A percentile compares a stretch with the other conserved stretches of the same genome.
Evolutionary conservation across 2,113 vertebrate species (phyloP).

Genomic region (Takifugu bimaculatus): DNA sequence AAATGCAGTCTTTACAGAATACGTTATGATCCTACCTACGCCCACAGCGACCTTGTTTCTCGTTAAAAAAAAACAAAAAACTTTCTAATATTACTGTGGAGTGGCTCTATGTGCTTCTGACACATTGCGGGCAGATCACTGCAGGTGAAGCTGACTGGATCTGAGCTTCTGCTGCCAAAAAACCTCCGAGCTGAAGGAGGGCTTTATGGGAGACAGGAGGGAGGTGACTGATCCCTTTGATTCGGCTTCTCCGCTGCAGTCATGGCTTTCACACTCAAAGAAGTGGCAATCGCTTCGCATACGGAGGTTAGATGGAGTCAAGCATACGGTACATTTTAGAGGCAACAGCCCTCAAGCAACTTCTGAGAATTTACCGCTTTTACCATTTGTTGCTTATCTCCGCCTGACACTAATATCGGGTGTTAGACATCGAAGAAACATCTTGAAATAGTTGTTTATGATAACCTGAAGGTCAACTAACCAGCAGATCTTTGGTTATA

Average conservation of each 20-base stretch:
- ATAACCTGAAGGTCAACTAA: too few relatives aligned
- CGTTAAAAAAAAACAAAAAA: too few relatives aligned
- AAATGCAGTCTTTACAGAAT: too few relatives aligned
- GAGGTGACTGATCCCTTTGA: slow-evolving; percentile 16
- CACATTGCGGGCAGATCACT: slow-evolving; percentile 42
- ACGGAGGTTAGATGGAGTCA: slow-evolving; percentile 49
- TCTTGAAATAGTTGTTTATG: too few relatives aligned
- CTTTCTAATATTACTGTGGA: too few relatives aligned
- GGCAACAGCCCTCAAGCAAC: slow-evolving; percentile 6
- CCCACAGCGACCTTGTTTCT: too few relatives aligned
- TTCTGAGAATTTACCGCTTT: slow-evolving; percentile 11
- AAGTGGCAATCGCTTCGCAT: slow-evolving; percentile 39
- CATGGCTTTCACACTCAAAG: slow-evolving; percentile 33
- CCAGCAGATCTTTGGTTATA: too few relatives aligned
- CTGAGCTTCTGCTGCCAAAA: slow-evolving; percentile 35
- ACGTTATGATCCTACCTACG: too few relatives aligned
- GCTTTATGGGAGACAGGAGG: slow-evolving; percentile 28
- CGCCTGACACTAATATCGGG: background rate
- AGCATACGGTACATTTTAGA: slow-evolving; percentile 20
- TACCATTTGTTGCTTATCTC: slow-evolving; percentile 11
- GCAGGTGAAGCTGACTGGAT: slow-evolving; percentile 51
- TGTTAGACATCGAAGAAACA: background rate
- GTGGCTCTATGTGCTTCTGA: too few relatives aligned
- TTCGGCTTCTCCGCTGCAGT: slow-evolving; percentile 18
- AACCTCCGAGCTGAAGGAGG: slow-evolving; percentile 32